Conservation (phyloP, 2,113 vertebrate genomes). For the Tetraodon nigroviridis region DNA sequence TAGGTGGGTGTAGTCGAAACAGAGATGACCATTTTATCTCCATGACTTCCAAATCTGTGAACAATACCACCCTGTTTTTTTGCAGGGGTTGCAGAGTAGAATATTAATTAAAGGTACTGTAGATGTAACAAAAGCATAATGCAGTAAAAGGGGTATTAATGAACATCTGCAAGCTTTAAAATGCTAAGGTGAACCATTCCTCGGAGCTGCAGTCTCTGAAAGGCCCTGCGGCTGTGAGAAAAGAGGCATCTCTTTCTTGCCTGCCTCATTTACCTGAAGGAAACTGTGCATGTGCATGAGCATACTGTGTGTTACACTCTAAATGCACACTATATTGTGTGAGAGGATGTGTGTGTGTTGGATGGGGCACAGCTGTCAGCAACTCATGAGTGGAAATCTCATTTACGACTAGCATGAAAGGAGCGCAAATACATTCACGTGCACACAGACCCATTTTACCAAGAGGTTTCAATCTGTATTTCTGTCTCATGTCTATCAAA, state of each 20-base stretch:
- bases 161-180: constrained; percentile 28
- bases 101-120: background rate
- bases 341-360: background rate
- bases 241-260: constrained; percentile 7
- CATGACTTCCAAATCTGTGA: background rate
- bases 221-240: constrained; percentile 34
- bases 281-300: constrained; percentile 5
- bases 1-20: constrained; percentile 17
- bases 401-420: constrained; percentile 55
- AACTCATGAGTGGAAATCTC: constrained; percentile 56
- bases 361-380: constrained; percentile 19
- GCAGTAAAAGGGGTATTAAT: constrained; percentile 16
- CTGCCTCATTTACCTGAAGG: constrained; percentile 39
- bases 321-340: constrained; percentile 8
- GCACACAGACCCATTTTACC: constrained; percentile 23
- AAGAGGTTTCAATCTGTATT: constrained; percentile 34
- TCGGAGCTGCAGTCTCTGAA: constrained; percentile 34
- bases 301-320: constrained; percentile 14
- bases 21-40: background rate
- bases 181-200: constrained; percentile 32
- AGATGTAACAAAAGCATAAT: background rate
- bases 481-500: constrained; percentile 47
- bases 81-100: background rate
- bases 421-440: constrained; percentile 21
- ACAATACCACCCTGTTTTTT: background rate